These are phyloP conservation scores for Calliopum simillimum DNA, from an alignment of 2,888 invertebrate species.

Conservation along the genomic window DNA sequence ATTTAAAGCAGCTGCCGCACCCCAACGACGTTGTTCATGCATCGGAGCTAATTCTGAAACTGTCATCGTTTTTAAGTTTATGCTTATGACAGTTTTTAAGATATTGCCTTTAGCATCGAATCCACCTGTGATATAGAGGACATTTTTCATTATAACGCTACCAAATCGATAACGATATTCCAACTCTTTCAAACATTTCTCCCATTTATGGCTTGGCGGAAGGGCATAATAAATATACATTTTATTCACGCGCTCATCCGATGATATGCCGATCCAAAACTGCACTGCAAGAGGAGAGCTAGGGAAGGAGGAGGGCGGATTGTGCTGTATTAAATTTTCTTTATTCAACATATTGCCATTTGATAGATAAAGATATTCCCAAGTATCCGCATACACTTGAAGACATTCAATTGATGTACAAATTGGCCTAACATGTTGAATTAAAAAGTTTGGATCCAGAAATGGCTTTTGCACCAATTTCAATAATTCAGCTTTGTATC, in stretches of 20 bases:
- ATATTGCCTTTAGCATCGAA: constrained; percentile 84
- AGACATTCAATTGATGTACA: constrained; percentile 81
- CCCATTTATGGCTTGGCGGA: constrained; percentile 64
- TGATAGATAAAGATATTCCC: constrained; percentile 92
- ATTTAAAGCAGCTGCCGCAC: constrained; percentile 82
- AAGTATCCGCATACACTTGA: constrained; percentile 90
- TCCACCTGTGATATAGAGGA: constrained; percentile 89
- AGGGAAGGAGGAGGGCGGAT: no score
- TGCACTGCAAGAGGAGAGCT: no score
- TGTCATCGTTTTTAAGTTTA: constrained; percentile 81
- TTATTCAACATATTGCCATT: no score
- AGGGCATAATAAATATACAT: constrained; percentile 68
- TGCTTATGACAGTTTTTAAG: constrained; percentile 90
- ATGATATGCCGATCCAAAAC: no score
- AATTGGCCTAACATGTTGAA: constrained; percentile 83
- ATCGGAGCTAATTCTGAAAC: constrained; percentile 88
- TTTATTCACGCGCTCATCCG: constrained; percentile 65
- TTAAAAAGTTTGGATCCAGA: constrained; percentile 88
- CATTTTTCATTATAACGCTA: constrained; percentile 84
- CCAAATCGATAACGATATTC: constrained; percentile 85
- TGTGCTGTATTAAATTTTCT: no score
- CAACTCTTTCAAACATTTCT: constrained; percentile 64
- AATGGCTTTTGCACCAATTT: constrained; percentile 90
- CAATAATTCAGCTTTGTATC: no score
- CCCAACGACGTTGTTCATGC: constrained; percentile 85